Conservation (phyloP, 2,113 vertebrate species). For the Anseranas semipalmata region DNA sequence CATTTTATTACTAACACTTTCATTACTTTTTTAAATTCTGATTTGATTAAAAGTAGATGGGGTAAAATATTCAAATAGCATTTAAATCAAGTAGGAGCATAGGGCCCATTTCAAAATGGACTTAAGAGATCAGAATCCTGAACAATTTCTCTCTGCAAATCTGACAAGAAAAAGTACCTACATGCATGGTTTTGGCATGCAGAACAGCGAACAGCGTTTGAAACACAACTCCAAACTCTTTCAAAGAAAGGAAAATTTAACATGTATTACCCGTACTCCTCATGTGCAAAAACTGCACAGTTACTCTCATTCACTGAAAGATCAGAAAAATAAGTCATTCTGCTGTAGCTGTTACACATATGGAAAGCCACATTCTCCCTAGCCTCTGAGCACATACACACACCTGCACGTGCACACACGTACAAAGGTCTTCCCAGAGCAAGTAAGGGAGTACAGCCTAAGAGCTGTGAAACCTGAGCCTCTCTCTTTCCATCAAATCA, state of each 20-base stretch:
- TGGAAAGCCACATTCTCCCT: neutral
- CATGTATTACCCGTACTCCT: neutral
- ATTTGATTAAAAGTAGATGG: neutral
- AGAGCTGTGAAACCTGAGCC: neutral
- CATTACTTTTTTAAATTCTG: neutral
- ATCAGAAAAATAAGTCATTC: neutral
- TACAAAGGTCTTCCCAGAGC: neutral
- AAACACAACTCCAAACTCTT: neutral
- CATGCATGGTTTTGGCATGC: neutral
- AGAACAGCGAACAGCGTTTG: neutral
- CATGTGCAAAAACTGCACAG: neutral
- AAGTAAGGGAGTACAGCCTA: neutral
- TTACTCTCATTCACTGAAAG: neutral
- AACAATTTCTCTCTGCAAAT: neutral
- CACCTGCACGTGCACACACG: neutral
- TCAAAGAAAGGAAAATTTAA: neutral
- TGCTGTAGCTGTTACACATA: neutral
- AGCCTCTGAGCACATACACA: neutral
- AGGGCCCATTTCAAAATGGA: neutral
- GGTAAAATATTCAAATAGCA: neutral
- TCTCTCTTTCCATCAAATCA: neutral
- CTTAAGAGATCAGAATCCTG: neutral
- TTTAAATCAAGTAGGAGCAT: neutral
- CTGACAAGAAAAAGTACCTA: neutral
- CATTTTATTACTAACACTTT: neutral